Percentiles rank a stretch among this genome's conserved stretches.
These are phyloP conservation scores for Argynnis bischoffii DNA, from an alignment of 2,888 invertebrate species.

Conservation along the genomic window DNA sequence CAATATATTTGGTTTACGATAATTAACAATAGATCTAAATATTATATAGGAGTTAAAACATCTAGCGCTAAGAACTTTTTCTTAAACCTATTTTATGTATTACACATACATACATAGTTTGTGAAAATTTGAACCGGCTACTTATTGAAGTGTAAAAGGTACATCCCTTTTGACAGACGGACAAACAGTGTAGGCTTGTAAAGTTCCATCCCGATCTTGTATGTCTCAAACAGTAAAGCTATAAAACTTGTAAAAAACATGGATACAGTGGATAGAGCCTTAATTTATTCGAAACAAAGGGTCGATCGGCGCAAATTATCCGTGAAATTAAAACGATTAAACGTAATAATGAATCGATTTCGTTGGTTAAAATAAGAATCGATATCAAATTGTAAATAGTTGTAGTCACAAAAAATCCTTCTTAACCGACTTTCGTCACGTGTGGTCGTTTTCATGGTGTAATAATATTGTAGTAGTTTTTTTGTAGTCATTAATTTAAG, in stretches of 20 bases:
- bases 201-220: too few relatives aligned
- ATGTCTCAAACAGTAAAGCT: background rate
- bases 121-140: too few relatives aligned
- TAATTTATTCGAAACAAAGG: conserved; percentile 50
- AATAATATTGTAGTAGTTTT: background rate
- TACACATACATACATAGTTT: too few relatives aligned
- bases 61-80: too few relatives aligned
- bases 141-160: too few relatives aligned
- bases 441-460: background rate
- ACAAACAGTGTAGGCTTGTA: too few relatives aligned
- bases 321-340: conserved; percentile 59
- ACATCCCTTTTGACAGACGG: too few relatives aligned
- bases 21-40: too few relatives aligned
- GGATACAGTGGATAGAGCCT: conserved; percentile 15
- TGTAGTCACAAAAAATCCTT: conserved; percentile 6
- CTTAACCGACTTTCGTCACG: conserved; percentile 9
- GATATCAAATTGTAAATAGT: conserved; percentile 15
- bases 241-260: background rate
- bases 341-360: conserved; percentile 23
- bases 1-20: too few relatives aligned
- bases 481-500: background rate
- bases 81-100: too few relatives aligned
- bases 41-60: too few relatives aligned
- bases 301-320: conserved; percentile 55
- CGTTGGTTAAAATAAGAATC: conserved; percentile 21